A percentile compares a stretch with the other conserved stretches of the same genome.
phyloP scores from a whole-genome alignment of 2,797 vertebrate species.

The Allobates femoralis region DNA sequence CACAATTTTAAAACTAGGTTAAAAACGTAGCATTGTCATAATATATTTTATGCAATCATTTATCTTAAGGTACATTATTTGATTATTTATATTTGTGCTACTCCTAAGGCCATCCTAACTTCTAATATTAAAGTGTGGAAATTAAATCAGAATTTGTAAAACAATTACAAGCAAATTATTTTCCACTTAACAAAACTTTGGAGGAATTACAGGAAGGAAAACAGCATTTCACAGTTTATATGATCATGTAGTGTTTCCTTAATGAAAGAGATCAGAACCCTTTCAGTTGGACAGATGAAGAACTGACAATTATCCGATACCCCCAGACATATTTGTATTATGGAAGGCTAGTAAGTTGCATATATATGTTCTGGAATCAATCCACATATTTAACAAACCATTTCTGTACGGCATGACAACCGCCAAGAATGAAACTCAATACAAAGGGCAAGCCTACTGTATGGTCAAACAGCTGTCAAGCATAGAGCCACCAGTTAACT shows the following conservation, averaged over 20 bases:
- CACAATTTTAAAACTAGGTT: too few relatives aligned
- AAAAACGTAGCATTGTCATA: too few relatives aligned
- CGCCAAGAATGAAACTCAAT: conserved; percentile 56
- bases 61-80: too few relatives aligned
- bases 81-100: too few relatives aligned
- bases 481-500: conserved; percentile 36
- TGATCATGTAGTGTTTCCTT: too few relatives aligned
- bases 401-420: conserved; percentile 54
- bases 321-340: conserved; percentile 35
- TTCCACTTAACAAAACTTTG: background rate
- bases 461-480: conserved; percentile 57
- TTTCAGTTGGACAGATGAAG: background rate
- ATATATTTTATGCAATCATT: too few relatives aligned
- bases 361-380: conserved; percentile 53
- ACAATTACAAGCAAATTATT: too few relatives aligned
- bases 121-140: too few relatives aligned
- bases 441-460: conserved; percentile 52
- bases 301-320: conserved; percentile 24
- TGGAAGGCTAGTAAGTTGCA: conserved; percentile 41
- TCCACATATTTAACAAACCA: conserved; percentile 52
- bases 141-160: too few relatives aligned
- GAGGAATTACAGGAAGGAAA: background rate
- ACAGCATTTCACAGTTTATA: background rate
- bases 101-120: too few relatives aligned
- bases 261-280: background rate